Conservation (phyloP, 1,140 invertebrate genomes). For the Pseudachorutes palmiensis region DNA sequence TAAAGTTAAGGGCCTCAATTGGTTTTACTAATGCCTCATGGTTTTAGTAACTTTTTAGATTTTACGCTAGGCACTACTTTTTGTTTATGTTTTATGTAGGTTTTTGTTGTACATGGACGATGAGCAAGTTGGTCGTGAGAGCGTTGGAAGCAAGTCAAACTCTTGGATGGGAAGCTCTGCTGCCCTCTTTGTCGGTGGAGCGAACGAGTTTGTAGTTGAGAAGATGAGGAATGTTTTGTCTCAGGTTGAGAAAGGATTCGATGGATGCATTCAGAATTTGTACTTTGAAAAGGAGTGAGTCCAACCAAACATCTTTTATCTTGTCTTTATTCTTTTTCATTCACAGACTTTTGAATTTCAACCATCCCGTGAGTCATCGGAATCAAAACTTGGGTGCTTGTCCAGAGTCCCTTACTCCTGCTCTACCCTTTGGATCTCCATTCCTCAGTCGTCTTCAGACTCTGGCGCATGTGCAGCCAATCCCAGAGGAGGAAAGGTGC, state of each 20-base stretch:
- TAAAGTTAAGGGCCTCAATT: neutral
- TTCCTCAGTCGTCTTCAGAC: neutral
- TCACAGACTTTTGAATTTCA: constrained; percentile 55
- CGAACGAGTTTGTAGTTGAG: constrained; percentile 37
- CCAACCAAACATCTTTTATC: neutral
- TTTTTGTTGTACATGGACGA: constrained; percentile 52
- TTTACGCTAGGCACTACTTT: no score
- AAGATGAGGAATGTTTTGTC: constrained; percentile 20
- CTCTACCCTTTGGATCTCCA: constrained; percentile 3
- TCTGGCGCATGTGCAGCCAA: neutral
- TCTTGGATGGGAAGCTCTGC: constrained; percentile 48
- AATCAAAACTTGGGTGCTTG: constrained; percentile 42
- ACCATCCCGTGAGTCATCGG: constrained; percentile 55
- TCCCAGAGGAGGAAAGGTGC: constrained; percentile 8
- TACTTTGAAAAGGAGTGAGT: constrained; percentile 68
- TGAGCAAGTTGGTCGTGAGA: constrained; percentile 47
- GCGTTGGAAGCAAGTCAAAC: constrained; percentile 49
- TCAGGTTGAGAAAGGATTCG: constrained; percentile 32
- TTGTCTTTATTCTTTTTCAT: constrained; percentile 25
- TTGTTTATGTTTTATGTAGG: constrained; percentile 11
- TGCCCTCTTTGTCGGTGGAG: constrained; percentile 56
- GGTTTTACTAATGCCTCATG: constrained; percentile 10
- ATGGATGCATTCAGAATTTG: constrained; percentile 69
- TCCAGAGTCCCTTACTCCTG: constrained; percentile 9
- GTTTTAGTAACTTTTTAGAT: no score